Evolutionary conservation across 2,888 invertebrate genomes (phyloP).

Genomic region (Lissocephala sabroskyi): DNA sequence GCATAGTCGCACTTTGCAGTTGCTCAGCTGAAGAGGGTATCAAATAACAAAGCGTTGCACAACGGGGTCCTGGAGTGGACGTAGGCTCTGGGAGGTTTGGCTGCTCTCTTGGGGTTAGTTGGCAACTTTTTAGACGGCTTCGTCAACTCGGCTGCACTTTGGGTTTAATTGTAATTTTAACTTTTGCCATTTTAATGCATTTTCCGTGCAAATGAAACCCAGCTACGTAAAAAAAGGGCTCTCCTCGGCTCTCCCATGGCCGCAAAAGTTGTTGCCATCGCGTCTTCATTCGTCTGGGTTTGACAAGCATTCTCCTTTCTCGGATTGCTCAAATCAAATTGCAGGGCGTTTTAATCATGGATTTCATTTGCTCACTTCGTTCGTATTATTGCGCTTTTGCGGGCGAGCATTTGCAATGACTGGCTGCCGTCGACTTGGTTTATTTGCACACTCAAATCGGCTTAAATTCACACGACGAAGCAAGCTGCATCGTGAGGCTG

Average conservation of each 20-base stretch:
- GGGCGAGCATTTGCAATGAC: no score
- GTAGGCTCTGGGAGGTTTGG: slow-evolving; percentile 23
- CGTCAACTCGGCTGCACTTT: slow-evolving; percentile 12
- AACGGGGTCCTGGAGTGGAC: slow-evolving; percentile 9
- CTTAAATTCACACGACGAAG: no score
- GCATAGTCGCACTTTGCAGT: slow-evolving; percentile 6
- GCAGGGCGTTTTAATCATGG: neutral
- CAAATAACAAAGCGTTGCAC: no score
- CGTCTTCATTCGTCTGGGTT: slow-evolving; percentile 2
- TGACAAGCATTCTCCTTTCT: slow-evolving; percentile 25
- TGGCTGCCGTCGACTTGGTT: no score
- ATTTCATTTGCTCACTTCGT: no score
- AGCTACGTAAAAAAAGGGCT: neutral
- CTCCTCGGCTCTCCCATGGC: neutral
- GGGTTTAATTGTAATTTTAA: slow-evolving; percentile 18
- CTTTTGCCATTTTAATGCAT: slow-evolving; percentile 27
- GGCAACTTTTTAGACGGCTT: slow-evolving; percentile 32
- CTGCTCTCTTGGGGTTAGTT: slow-evolving; percentile 6
- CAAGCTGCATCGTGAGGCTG: no score
- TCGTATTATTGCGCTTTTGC: no score
- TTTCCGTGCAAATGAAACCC: slow-evolving; percentile 13
- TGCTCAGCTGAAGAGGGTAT: no score
- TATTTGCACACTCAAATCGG: no score
- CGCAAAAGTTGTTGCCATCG: neutral
- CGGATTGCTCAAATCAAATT: slow-evolving; percentile 17